Conservation (phyloP, 2,888 invertebrate species). For the Eristalis arbustorum region DNA sequence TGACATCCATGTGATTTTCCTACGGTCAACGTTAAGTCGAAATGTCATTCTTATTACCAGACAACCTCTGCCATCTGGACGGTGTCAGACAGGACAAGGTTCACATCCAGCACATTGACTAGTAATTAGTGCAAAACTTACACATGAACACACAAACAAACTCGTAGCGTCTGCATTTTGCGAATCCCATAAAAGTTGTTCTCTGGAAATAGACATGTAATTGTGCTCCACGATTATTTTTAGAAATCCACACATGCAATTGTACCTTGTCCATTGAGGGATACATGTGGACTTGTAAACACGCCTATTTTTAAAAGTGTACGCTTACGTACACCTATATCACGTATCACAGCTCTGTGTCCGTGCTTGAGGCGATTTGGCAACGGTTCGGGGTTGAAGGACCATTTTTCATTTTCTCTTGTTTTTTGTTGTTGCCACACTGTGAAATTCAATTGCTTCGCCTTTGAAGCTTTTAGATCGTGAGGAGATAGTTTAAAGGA, state of each 20-base stretch:
- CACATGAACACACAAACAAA: neutral
- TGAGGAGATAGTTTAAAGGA: too few species aligned
- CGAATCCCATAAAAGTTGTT: slow-evolving; percentile 50
- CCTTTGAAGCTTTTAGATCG: too few species aligned
- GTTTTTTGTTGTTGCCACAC: neutral
- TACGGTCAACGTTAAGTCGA: neutral
- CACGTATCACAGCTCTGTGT: slow-evolving; percentile 18
- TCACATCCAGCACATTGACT: neutral
- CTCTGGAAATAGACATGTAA: slow-evolving; percentile 32
- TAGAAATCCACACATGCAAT: slow-evolving; percentile 16
- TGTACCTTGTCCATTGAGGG: slow-evolving; percentile 8
- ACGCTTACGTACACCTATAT: slow-evolving; percentile 8
- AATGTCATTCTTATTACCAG: neutral
- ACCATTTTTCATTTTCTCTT: neutral
- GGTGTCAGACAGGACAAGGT: neutral
- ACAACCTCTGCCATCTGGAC: neutral
- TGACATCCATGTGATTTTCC: neutral
- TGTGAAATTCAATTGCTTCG: neutral
- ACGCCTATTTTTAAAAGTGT: slow-evolving; percentile 4
- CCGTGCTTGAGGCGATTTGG: neutral
- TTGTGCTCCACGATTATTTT: slow-evolving; percentile 39
- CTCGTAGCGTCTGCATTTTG: neutral
- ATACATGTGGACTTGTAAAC: neutral
- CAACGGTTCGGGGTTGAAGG: neutral
- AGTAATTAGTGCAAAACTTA: neutral